Evolutionary conservation across 2,888 invertebrate genomes (phyloP), one percentile per base, ranked within the genome.

Genomic region (Hylaea fasciaria): DNA sequence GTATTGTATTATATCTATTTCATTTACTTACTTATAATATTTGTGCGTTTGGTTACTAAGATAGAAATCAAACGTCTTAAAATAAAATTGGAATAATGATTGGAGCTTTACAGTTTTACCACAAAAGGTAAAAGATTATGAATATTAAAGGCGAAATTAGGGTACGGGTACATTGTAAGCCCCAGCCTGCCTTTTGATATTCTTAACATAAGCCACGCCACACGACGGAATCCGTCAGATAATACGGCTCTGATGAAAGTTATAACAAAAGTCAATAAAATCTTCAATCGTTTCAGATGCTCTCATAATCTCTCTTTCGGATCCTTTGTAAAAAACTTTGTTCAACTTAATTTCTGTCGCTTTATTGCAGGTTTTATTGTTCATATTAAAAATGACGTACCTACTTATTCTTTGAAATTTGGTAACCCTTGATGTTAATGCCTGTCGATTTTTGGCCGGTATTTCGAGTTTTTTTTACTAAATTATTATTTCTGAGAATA

Each of bases 171-270:
- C 56, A 57, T 37, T 43, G 50, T 60, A 66, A 70, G 71, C 63
- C 68, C 63, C 54, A 16, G 70, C 70, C 65, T 65, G 63, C 64
- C 65, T 64, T 68, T 66, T 65, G 66, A 73, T 74, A 75, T 73
- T 66, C 66, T 55, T 44, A 57, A 55, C 56, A 44, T 64, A 69
- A 72, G 70, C 68, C 62, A 62, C 62, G 60, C 61, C 66, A 64
- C 65, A 66, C 59, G 65, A 49, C 58, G 50, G 56, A 63, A 63
- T 63, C 63, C 52, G 39, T 56, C 52, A 54, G 58, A 63, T n/a
- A n/a, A n/a, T 62, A 49, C 47, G 41, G 29, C 43, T 46, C 48
- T 51, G 54, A 57, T 54, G 57, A 62, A 62, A 62, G 57, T 57
- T 56, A 49, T 56, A 57, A 62, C 45, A 62, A 57, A 62, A 62